Percentiles rank a stretch among this genome's conserved stretches.
phyloP scores from a whole-genome alignment of 2,888 invertebrate species.

The Gibbula magus region DNA sequence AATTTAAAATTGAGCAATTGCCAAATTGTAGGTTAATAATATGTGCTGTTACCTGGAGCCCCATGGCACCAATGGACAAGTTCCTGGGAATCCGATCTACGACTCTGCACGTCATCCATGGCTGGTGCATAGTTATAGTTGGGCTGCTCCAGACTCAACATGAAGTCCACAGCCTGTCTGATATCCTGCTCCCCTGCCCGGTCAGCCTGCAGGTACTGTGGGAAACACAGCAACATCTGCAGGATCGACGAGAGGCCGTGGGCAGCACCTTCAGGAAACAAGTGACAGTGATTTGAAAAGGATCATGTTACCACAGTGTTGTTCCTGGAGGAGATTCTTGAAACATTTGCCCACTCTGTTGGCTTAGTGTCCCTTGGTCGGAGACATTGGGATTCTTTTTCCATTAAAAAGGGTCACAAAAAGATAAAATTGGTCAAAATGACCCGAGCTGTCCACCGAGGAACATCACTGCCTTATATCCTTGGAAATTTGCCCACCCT shows the following conservation, averaged over 20 bases:
- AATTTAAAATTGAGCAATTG: not conserved
- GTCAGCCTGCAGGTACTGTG: constrained; percentile 79
- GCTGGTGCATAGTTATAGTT: constrained; percentile 87
- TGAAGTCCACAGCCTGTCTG: constrained; percentile 81
- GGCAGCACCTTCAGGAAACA: constrained; percentile 76
- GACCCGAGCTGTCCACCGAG: too few relatives aligned
- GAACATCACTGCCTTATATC: too few relatives aligned
- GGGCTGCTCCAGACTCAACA: constrained; percentile 82
- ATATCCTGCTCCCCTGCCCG: constrained; percentile 79
- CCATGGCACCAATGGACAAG: constrained; percentile 95
- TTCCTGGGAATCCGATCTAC: constrained; percentile 78
- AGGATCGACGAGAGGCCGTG: constrained; percentile 82
- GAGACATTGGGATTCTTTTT: too few relatives aligned
- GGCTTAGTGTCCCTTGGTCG: too few relatives aligned
- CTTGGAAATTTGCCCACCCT: too few relatives aligned
- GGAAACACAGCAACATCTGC: constrained; percentile 81
- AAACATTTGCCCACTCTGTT: too few relatives aligned
- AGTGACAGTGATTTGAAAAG: too few relatives aligned
- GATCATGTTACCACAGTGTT: too few relatives aligned
- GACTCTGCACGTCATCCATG: constrained; percentile 81
- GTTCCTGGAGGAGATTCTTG: too few relatives aligned
- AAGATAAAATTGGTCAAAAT: too few relatives aligned
- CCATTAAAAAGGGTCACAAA: too few relatives aligned
- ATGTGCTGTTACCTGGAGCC: constrained; percentile 80
- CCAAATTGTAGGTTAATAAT: not conserved